Evolutionary conservation across 2,113 vertebrate species (phyloP), one percentile per base, ranked within the genome.

Genomic region (Nothobranchius kuhntae): DNA sequence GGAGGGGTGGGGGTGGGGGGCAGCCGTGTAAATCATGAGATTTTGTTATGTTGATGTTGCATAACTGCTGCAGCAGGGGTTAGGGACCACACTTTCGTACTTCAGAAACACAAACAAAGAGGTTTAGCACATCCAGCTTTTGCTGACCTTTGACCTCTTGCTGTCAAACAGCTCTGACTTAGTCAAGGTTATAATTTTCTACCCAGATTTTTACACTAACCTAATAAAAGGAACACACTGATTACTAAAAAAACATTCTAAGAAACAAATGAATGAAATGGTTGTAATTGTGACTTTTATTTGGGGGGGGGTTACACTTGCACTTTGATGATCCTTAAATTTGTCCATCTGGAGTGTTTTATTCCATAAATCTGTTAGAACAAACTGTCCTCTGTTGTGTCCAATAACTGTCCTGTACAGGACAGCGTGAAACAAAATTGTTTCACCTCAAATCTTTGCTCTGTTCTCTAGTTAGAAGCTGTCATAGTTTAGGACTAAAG

Each of bases 321-420:
- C 79, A 86, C 88, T 87, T 84, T 89, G 80, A 87, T 30, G 30
- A 30, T 73, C 58, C 15, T 58, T 72, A 38, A 58, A 65, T 11
- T 69, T 30, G 30, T 42, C 38, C 6, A 21, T 71, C 64, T 55
- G 71, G 67, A 13, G 51, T 52, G 59, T 38, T 56, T 64, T 54
- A 53, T 75, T 74, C 56, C 26, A 78, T 83, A 74, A 81, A 83
- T 76, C 53, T 61, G 40, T 71, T 3, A 66, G 70, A 78, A n/a
- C 3, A 13, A 36, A 72, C 54, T 5, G 40, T 67, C 24, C 11
- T 71, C 46, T 35, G 59, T 51, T 74, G n/a, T 70, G 24, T 36
- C 1, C 42, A 35, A n/a, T 26, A 6, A 53, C 7, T 14, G 0
- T 61, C 17, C 44, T 35, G 13, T 13, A 42, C 3, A 35, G 13